These are phyloP conservation scores for Catharus bicknelli DNA, from an alignment of 2,113 vertebrate genomes.

Conservation along the genomic window DNA sequence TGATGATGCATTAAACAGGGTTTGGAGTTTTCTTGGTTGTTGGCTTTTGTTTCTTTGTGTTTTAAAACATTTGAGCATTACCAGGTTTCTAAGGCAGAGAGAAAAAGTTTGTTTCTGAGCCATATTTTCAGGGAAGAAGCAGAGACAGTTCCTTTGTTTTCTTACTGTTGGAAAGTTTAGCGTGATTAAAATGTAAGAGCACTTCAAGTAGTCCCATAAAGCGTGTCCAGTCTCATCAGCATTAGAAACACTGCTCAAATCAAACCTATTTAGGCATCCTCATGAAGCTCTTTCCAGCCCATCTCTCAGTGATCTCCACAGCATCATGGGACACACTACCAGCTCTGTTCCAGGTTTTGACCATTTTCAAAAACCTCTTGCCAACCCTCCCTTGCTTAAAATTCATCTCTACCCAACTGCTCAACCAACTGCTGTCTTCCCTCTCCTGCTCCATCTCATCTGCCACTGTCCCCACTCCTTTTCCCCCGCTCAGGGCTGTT, in stretches of 20 bases:
- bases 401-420: constrained; percentile 41
- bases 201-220: background rate
- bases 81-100: background rate
- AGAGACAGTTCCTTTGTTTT: background rate
- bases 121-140: background rate
- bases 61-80: background rate
- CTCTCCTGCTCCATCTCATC: constrained; percentile 6
- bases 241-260: constrained; percentile 21
- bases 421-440: constrained; percentile 43
- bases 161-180: background rate
- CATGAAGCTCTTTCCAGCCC: background rate
- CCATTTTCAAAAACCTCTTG: background rate
- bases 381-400: background rate
- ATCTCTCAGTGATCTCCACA: background rate
- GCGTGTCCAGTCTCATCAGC: constrained; percentile 17
- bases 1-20: background rate
- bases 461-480: background rate
- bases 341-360: background rate
- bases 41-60: background rate
- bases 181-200: background rate
- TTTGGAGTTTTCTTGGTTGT: background rate
- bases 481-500: background rate
- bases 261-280: background rate
- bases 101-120: background rate
- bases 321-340: background rate